Percentiles rank a stretch among this genome's conserved stretches.
Evolutionary conservation across 2,113 vertebrate genomes (phyloP).

Genomic region (Mellivora capensis): DNA sequence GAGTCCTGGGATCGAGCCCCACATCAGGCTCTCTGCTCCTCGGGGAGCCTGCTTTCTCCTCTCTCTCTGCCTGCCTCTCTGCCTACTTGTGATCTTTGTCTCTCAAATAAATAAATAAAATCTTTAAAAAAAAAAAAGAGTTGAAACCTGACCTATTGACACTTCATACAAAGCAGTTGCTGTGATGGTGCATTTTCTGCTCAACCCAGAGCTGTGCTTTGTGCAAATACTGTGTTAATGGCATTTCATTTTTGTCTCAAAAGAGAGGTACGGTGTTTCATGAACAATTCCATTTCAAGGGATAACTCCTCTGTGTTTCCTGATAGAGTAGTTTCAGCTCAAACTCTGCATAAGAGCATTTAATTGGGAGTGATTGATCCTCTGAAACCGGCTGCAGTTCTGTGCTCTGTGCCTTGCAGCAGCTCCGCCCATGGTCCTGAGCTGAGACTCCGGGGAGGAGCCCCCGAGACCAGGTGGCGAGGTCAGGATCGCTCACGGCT

Average conservation of each 20-base stretch:
- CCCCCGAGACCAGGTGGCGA: not conserved
- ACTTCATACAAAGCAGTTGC: not conserved
- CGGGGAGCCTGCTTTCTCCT: too few relatives aligned
- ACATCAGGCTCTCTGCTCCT: too few relatives aligned
- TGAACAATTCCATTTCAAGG: not conserved
- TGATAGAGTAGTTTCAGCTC: not conserved
- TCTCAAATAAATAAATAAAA: too few relatives aligned
- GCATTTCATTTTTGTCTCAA: not conserved
- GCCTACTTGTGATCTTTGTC: too few relatives aligned
- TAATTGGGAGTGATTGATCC: not conserved
- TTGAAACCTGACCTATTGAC: not conserved
- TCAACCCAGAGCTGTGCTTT: not conserved
- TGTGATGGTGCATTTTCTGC: not conserved
- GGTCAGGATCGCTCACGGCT: fast-evolving
- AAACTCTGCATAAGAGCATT: not conserved
- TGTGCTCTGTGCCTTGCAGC: not conserved
- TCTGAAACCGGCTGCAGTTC: not conserved
- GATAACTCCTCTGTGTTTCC: not conserved
- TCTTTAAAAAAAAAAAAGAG: too few relatives aligned
- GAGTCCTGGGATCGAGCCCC: too few relatives aligned
- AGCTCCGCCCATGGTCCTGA: not conserved
- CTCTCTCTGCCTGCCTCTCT: too few relatives aligned
- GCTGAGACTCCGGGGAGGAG: too few relatives aligned
- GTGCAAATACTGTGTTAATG: not conserved
- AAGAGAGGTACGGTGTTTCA: not conserved